Base-by-base conservation (phyloP, 2,797 vertebrate genomes). In the Ataeniobius toweri region DNA sequence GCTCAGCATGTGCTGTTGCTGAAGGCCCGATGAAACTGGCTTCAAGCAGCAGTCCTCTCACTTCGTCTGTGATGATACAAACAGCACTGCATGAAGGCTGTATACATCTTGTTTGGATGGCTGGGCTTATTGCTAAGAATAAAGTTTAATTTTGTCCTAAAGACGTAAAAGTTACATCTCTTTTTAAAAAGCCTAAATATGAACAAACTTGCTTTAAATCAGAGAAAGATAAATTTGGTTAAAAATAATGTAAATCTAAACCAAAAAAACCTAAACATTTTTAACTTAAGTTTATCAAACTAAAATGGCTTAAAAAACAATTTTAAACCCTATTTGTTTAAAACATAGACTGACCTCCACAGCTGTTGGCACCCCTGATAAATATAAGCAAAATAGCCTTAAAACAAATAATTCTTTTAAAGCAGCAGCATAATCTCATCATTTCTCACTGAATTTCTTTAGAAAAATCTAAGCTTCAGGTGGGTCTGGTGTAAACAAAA, bases 1-100 rank as follows among this genome's bases (percentile, higher is more conserved):
- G 90, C 88, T 88, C 91, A 94, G 93, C 95, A 95, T 95, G 95
- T 96, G 95, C 95, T 92, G 90, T 91, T 86, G 89, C 87, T 89
- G 51, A 81, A 82, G 91, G 90, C 83, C 83, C 77, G 80, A 71
- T 80, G 81, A 82, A 36, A 88, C 82, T 80, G 79, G 83, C 76
- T 76, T 88, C 80, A 86, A 74, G 87, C 81, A 87, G 89, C 89
- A 93, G 85, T 87, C 85, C 75, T 82, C 75, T 89, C 68, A 58
- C 61, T 90, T 84, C 83, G 58, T 85, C 59, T 75, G 48, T 75
- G 67, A 83, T 79, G 13, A 46, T 46, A 46, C 24, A 46, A 48
- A 16, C 67, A 26, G 22, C 65, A 24, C 65, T n/a, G 4, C 63
- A 24, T 24, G 9, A 67, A 67, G 20, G 36, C 20, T 41, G 36